Conservation (phyloP, 2,797 vertebrate species). For the Picus viridis region DNA sequence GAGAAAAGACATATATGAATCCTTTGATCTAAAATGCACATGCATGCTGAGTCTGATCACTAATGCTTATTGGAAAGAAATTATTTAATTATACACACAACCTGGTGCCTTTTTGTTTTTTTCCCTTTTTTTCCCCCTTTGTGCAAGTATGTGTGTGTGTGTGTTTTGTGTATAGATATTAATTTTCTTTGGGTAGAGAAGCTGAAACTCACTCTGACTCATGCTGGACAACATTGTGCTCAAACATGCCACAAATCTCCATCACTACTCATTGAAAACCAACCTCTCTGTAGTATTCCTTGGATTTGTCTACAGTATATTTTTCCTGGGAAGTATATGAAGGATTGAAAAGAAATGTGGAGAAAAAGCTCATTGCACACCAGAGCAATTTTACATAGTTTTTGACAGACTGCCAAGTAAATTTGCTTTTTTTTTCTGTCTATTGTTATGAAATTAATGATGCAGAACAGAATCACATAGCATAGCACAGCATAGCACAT, state of each 20-base stretch:
- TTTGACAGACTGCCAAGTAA: not conserved
- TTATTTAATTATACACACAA: no score
- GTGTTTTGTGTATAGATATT: no score
- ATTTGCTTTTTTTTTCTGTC: not conserved
- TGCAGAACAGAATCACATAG: not conserved
- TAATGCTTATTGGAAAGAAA: not conserved
- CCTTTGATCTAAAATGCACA: not conserved
- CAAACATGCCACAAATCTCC: not conserved
- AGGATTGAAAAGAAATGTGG: not conserved
- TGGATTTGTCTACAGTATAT: accelerated
- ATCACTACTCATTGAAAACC: accelerated
- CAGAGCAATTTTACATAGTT: accelerated
- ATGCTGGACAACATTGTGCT: not conserved
- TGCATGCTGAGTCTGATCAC: not conserved
- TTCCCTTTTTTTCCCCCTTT: no score
- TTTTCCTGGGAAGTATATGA: not conserved
- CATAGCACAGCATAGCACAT: not conserved
- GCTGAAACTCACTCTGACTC: not conserved
- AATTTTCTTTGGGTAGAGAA: not conserved
- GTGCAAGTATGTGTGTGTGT: no score
- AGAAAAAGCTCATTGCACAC: no score
- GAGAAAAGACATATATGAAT: accelerated
- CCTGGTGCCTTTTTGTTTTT: no score
- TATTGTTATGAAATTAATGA: not conserved
- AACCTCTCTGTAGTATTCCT: not conserved